These are phyloP conservation scores for Apocrypta bakeri DNA, from an alignment of 1,140 invertebrate genomes.

Conservation along the genomic window DNA sequence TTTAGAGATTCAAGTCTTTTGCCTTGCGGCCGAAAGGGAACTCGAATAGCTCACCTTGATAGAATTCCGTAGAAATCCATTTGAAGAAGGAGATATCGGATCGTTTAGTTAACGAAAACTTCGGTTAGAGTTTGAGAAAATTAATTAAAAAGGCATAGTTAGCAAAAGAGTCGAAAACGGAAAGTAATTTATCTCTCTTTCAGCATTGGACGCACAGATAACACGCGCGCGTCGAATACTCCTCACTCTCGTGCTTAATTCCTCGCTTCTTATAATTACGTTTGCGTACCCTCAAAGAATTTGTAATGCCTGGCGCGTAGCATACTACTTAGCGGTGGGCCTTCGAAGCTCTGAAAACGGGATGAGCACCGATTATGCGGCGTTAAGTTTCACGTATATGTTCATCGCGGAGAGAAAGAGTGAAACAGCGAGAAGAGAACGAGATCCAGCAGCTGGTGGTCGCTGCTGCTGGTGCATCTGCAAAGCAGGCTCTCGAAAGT, in stretches of 20 bases:
- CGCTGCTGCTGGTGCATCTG: constrained; percentile 21
- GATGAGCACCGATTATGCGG: background rate
- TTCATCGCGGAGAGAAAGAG: background rate
- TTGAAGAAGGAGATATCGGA: no score
- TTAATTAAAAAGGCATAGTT: constrained; percentile 31
- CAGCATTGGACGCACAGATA: background rate
- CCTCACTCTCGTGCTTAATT: constrained; percentile 34
- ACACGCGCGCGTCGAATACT: background rate
- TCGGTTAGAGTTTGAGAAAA: background rate
- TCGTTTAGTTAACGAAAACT: no score
- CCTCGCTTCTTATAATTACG: constrained; percentile 42
- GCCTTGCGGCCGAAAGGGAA: no score
- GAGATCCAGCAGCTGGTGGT: constrained; percentile 48
- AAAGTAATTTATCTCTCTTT: constrained; percentile 32
- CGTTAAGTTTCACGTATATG: constrained; percentile 20
- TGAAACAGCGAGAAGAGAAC: background rate
- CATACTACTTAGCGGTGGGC: background rate
- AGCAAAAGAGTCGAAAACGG: background rate
- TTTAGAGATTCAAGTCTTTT: background rate
- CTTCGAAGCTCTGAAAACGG: constrained; percentile 32
- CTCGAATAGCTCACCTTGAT: no score
- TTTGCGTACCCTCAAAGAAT: constrained; percentile 17
- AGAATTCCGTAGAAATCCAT: no score
- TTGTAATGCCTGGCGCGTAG: constrained; percentile 14
- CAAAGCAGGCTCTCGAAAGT: constrained; percentile 17